A percentile compares a stretch with the other conserved stretches of the same genome.
phyloP scores from a whole-genome alignment of 2,888 invertebrate genomes.

The Sesia apiformis region DNA sequence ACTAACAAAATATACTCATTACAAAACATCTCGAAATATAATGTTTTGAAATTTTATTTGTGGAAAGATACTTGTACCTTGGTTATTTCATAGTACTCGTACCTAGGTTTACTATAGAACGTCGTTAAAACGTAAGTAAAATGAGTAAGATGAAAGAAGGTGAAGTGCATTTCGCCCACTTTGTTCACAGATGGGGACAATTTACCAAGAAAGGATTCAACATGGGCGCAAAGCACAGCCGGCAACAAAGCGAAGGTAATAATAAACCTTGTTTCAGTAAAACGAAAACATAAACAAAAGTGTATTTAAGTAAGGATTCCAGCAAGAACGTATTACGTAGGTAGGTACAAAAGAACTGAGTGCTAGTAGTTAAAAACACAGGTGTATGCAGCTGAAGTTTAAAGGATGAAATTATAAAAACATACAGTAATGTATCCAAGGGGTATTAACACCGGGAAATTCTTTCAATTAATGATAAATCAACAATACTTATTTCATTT shows the following conservation, averaged over 20 bases:
- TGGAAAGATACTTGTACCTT: no score
- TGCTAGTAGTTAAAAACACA: no score
- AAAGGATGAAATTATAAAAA: no score
- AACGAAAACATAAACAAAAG: constrained; percentile 39
- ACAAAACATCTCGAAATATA: no score
- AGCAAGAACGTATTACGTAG: background rate
- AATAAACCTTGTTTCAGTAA: constrained; percentile 47
- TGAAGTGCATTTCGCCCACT: background rate
- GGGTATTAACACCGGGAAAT: no score
- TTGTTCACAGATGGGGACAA: constrained; percentile 22
- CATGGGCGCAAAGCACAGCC: constrained; percentile 28
- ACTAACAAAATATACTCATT: no score
- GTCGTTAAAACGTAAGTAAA: background rate
- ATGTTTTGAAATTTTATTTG: no score
- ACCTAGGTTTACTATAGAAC: background rate
- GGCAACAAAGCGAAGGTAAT: constrained; percentile 45
- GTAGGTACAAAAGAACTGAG: no score
- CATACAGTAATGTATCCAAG: no score
- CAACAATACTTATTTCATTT: no score
- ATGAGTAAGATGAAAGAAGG: background rate
- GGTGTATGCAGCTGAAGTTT: no score
- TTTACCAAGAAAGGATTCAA: constrained; percentile 49
- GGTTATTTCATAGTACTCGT: background rate
- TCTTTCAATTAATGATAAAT: no score
- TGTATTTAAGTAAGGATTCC: background rate